Evolutionary conservation across 2,888 invertebrate genomes (phyloP).

Genomic region (Trichopoda pennipes): DNA sequence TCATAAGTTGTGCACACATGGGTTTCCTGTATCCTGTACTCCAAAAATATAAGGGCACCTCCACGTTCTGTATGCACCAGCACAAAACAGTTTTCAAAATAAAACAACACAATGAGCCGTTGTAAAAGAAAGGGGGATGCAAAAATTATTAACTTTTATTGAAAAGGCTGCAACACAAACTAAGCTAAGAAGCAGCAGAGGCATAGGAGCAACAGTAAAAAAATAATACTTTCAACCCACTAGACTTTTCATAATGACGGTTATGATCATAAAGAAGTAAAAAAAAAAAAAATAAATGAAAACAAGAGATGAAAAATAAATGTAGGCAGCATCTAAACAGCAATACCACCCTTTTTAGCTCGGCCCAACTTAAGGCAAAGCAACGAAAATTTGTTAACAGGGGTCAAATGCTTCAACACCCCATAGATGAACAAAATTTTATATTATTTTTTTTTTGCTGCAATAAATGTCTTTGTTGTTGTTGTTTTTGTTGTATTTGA

Average conservation of each 20-base stretch:
- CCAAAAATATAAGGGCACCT: neutral
- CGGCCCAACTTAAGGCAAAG: neutral
- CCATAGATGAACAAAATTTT: slow-evolving; percentile 10
- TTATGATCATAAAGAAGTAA: slow-evolving; percentile 19
- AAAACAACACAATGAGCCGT: slow-evolving; percentile 8
- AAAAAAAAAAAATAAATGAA: neutral
- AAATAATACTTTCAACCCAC: slow-evolving; percentile 51
- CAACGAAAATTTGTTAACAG: slow-evolving; percentile 42
- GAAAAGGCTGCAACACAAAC: slow-evolving; percentile 38
- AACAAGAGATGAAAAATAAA: slow-evolving; percentile 42
- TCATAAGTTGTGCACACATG: slow-evolving; percentile 1
- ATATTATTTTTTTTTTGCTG: slow-evolving; percentile 42
- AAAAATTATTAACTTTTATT: slow-evolving; percentile 66
- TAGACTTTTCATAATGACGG: slow-evolving; percentile 34
- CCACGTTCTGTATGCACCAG: too few relatives aligned
- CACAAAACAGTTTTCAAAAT: slow-evolving; percentile 15
- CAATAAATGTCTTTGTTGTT: neutral
- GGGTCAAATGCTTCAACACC: slow-evolving; percentile 65
- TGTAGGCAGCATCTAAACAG: slow-evolving; percentile 48
- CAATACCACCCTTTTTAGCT: slow-evolving; percentile 11
- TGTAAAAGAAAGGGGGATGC: slow-evolving; percentile 52
- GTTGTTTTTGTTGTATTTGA: slow-evolving; percentile 48
- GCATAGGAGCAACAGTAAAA: slow-evolving; percentile 22
- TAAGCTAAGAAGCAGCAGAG: slow-evolving; percentile 21
- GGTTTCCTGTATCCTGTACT: slow-evolving; percentile 64